Evolutionary conservation across 2,888 invertebrate species (phyloP).

Genomic region (Silvanus unidentatus): DNA sequence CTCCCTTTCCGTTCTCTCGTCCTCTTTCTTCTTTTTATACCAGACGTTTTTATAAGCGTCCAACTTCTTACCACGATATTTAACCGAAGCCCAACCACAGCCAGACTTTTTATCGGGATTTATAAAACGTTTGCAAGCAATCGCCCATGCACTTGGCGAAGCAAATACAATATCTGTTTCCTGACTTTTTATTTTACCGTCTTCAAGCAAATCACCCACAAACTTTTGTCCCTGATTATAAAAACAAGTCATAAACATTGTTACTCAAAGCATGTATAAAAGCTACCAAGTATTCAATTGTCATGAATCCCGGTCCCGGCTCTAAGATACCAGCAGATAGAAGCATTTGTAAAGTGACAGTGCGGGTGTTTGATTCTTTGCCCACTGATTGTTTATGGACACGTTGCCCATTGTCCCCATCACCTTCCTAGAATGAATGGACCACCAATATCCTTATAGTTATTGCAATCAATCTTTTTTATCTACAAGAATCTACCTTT

Average conservation of each 20-base stretch:
- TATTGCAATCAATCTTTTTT: neutral
- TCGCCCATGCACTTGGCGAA: constrained; percentile 90
- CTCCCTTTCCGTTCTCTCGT: constrained; percentile 36
- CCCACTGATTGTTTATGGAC: constrained; percentile 31
- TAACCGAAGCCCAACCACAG: constrained; percentile 90
- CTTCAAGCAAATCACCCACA: constrained; percentile 75
- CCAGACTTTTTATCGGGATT: constrained; percentile 89
- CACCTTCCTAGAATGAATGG: constrained; percentile 37
- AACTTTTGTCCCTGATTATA: constrained; percentile 73
- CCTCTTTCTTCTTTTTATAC: constrained; percentile 58
- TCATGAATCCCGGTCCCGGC: constrained; percentile 78
- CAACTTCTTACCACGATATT: constrained; percentile 80
- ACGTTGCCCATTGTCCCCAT: constrained; percentile 33
- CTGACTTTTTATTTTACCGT: constrained; percentile 84
- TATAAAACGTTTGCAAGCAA: constrained; percentile 84
- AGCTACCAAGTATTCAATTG: constrained; percentile 81
- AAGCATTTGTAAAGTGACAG: constrained; percentile 80
- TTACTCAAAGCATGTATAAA: neutral
- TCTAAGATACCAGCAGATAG: constrained; percentile 78
- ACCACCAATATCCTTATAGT: neutral
- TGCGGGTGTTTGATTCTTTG: constrained; percentile 36
- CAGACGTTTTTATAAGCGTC: constrained; percentile 85
- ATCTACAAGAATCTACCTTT: neutral
- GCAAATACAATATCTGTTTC: constrained; percentile 83
- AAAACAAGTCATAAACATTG: neutral